Base-by-base conservation (phyloP, 2,888 invertebrate genomes). In the Protonemura montana region DNA sequence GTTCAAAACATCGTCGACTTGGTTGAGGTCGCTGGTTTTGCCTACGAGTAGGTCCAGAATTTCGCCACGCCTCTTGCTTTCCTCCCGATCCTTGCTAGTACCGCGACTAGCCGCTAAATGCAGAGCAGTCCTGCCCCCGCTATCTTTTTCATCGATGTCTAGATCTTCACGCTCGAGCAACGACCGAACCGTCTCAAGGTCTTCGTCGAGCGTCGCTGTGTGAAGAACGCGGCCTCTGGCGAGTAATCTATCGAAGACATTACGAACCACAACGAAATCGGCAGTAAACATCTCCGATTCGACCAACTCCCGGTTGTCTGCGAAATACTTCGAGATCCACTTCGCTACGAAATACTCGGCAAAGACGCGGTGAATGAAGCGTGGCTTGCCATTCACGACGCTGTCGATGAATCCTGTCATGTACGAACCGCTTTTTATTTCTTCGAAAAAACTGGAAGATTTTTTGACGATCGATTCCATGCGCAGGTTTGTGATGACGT, bases 301-400 rank as follows among this genome's bases (percentile, higher is more conserved):
- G 0, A 85, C 16, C 21, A 85, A 85, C 7, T 82, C 10, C 41
- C 26, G 6, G 25, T 85, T 76, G 28, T 84, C 41, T 0, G 35
- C 59, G 21, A 29, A 85, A 41, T 87, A 81, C 27, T 82, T 13
- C 0, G 83, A 42, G 25, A 87, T 82, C 86, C 87, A 87, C 16
- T 35, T 16, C 0, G 87, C 87, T 21, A 84, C 87, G 41, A 87
- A 87, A 35, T 86, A 87, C 81, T 87, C 87, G 0, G 86, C 87
- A 87, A 87, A 87, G 3, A 86, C 87, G 28, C 86, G 80, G 28
- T 87, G 87, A 26, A 87, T 78, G 35, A 87, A 87, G 6, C 84
- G 29, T 41, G 87, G 83, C 28, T 42, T 85, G 2, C 77, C 85
- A 85, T 86, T 81, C 0, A 29, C 85, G 10, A 86, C 25, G n/a